Evolutionary conservation across 1,140 invertebrate genomes (phyloP), one percentile per base, ranked within the genome.

Genomic region (Drosophila tsacasi): DNA sequence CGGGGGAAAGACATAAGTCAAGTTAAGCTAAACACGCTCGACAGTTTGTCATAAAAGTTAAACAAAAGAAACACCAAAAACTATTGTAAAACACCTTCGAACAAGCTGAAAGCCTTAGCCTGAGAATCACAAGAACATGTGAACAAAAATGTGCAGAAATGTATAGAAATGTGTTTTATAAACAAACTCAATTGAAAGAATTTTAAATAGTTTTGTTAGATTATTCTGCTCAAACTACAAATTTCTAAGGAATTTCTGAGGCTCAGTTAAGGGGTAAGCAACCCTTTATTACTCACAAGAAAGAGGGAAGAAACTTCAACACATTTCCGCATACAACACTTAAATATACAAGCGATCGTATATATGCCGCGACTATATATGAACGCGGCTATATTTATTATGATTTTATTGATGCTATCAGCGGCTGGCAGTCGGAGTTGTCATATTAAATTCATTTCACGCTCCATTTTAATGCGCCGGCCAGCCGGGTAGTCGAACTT

Each of bases 401-500:
- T 79, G 76, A 77, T 64, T 79, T 79, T 78, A 77, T 78, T 61
- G 57, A 69, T 78, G 64, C 64, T 44, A 67, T 71, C 67, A 71
- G 67, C 63, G 63, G 15, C 42, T 44, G 58, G 17, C 58, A 67
- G 46, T 27, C 57, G 30, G 58, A 64, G 42, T 72, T 69, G 76
- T 67, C 63, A 79, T 86, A 86, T 82, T 66, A 86, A 86, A 86
- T 86, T 82, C 83, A 77, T 54, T 59, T 73, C 83, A 85, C 83
- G 83, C 75, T 82, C 83, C 83, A 85, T 79, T 85, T 85, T 85
- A 62, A 63, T 78, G 49, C 58, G 42, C 54, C 58, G 55, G 61
- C 62, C 52, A 42, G 67, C 42, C 57, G 71, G 71, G 62, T 72
- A 82, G 73, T 72, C 77, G 83, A 83, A 87, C 84, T 87, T 87